Conservation (phyloP, 2,888 invertebrate genomes). For the Ditylenchus weischeri region DNA sequence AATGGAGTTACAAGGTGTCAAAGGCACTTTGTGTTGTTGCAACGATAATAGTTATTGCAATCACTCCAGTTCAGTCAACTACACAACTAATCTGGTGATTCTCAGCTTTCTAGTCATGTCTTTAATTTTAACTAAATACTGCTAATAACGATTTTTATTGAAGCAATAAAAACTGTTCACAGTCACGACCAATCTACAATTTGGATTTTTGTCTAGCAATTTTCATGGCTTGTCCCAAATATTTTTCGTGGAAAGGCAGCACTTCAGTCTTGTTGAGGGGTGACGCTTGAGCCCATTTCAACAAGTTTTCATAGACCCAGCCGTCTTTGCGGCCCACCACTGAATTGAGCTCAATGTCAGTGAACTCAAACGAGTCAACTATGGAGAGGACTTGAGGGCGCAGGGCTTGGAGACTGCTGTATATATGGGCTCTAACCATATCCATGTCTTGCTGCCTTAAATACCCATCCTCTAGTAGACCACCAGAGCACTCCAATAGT, state of each 20-base stretch:
- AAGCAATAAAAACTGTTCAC: neutral
- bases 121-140: no score
- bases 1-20: conserved; percentile 43
- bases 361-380: conserved; percentile 81
- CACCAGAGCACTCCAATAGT: conserved; percentile 31
- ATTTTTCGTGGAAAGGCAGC: conserved; percentile 39
- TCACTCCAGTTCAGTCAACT: neutral
- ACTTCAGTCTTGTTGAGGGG: conserved; percentile 60
- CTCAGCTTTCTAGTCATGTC: no score
- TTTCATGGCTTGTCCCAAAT: conserved; percentile 35
- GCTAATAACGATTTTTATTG: neutral
- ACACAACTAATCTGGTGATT: neutral
- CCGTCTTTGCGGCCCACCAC: conserved; percentile 60
- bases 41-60: conserved; percentile 44
- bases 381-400: conserved; percentile 84
- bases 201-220: conserved; percentile 36
- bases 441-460: conserved; percentile 41
- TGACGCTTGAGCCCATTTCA: conserved; percentile 60
- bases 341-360: conserved; percentile 60
- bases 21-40: conserved; percentile 45
- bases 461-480: conserved; percentile 41
- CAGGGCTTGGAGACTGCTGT: conserved; percentile 65
- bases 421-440: conserved; percentile 41
- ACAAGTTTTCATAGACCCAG: conserved; percentile 57
- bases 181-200: conserved; percentile 13